A percentile compares a stretch with the other conserved stretches of the same genome.
Evolutionary conservation across 2,797 vertebrate genomes (phyloP).

Genomic region (Cephalopachus bancanus): DNA sequence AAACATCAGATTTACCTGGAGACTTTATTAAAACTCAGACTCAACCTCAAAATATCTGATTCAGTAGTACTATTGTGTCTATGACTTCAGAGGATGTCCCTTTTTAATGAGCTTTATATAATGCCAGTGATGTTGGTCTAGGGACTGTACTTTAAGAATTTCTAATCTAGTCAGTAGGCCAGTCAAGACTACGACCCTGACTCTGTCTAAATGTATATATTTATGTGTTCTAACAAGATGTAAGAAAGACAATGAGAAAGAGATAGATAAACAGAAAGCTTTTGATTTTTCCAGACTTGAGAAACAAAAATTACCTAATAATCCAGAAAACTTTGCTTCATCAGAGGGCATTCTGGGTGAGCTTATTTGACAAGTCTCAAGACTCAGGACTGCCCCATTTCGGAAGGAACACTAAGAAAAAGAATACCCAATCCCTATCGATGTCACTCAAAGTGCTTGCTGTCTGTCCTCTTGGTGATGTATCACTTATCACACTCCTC

Average conservation of each 20-base stretch:
- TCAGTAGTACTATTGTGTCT: not conserved
- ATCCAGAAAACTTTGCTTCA: conserved; percentile 72
- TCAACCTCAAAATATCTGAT: not conserved
- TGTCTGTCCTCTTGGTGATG: conserved; percentile 58
- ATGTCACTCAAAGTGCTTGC: conserved; percentile 85
- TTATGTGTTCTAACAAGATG: not conserved
- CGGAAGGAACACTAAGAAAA: conserved; percentile 77
- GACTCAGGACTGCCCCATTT: conserved; percentile 81
- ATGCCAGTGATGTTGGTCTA: not conserved
- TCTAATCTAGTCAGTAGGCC: not conserved
- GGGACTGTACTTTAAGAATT: not conserved
- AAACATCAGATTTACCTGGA: not conserved
- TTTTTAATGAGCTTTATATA: not conserved
- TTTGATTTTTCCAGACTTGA: conserved; percentile 46
- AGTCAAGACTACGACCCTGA: not conserved
- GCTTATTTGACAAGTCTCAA: conserved; percentile 91
- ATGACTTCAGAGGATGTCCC: not conserved
- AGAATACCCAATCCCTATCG: conserved; percentile 86
- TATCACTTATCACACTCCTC: conserved; percentile 70
- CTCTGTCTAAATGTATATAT: not conserved
- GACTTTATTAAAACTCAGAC: not conserved
- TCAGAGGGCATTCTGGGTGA: conserved; percentile 86
- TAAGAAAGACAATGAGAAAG: not conserved
- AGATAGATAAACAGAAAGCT: not conserved
- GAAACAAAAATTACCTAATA: conserved; percentile 57